Evolutionary conservation across 2,888 invertebrate species (phyloP).

Genomic region (Dryococelus australis): DNA sequence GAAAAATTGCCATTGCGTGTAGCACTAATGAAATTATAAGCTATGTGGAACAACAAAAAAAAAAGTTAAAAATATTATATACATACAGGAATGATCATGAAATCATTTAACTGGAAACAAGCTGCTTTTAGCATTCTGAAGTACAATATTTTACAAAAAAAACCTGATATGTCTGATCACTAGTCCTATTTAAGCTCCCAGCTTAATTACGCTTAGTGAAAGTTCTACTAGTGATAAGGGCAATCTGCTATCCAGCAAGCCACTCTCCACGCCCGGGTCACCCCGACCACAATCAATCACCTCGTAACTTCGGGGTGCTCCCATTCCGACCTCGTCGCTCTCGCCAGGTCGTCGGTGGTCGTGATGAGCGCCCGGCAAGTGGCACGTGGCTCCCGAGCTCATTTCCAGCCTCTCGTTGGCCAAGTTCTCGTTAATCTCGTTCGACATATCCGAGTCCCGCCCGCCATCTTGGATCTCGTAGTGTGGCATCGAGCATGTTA

Average conservation of each 20-base stretch:
- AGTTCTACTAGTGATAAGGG: neutral
- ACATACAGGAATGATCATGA: no score
- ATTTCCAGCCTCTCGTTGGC: conserved; percentile 57
- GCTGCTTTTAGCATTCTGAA: neutral
- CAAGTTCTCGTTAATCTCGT: conserved; percentile 59
- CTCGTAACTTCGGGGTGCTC: neutral
- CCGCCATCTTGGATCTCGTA: conserved; percentile 55
- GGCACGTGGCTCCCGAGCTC: neutral
- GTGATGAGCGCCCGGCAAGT: neutral
- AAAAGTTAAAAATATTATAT: no score
- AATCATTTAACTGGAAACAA: no score
- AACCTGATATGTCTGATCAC: neutral
- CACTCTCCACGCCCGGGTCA: neutral
- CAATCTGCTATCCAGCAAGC: neutral
- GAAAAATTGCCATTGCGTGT: no score
- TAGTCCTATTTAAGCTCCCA: neutral
- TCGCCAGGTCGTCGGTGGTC: neutral
- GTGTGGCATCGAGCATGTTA: conserved; percentile 59
- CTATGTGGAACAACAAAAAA: no score
- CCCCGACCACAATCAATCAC: neutral
- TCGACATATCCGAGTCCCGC: conserved; percentile 46
- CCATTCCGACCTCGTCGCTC: neutral
- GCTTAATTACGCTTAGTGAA: neutral
- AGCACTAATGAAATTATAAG: no score
- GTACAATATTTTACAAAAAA: neutral